phyloP scores from a whole-genome alignment of 2,888 invertebrate species.

The Metallyticus violacea region DNA sequence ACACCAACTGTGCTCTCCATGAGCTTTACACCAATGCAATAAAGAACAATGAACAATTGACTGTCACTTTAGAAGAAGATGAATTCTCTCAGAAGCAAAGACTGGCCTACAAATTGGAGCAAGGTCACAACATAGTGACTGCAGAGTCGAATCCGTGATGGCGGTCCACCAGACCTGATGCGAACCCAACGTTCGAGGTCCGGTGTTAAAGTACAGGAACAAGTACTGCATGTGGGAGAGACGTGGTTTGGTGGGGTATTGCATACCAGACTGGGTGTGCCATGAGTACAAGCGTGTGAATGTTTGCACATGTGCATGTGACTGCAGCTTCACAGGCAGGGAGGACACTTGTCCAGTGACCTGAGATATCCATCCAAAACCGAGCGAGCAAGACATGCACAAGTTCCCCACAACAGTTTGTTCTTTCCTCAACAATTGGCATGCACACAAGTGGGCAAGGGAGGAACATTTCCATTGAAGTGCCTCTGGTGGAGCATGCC shows the following conservation, averaged over 20 bases:
- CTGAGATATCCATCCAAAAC: slow-evolving; percentile 23
- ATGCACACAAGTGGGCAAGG: slow-evolving; percentile 28
- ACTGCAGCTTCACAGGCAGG: slow-evolving; percentile 7
- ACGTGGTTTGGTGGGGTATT: slow-evolving; percentile 48
- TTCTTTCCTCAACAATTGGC: slow-evolving; percentile 40
- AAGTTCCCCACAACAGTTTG: slow-evolving; percentile 30
- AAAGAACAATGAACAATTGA: slow-evolving; percentile 97
- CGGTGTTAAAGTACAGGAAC: slow-evolving; percentile 48
- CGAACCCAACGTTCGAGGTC: slow-evolving; percentile 41
- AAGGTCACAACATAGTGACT: slow-evolving; percentile 93
- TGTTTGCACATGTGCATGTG: slow-evolving; percentile 43
- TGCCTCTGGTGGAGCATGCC: slow-evolving; percentile 36
- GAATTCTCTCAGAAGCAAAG: slow-evolving; percentile 97
- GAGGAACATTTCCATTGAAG: slow-evolving; percentile 40
- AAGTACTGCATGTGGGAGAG: neutral
- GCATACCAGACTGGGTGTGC: slow-evolving; percentile 30
- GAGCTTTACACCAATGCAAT: slow-evolving; percentile 95
- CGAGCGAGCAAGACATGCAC: slow-evolving; percentile 4
- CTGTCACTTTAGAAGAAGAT: slow-evolving; percentile 94
- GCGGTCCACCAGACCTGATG: slow-evolving; percentile 40
- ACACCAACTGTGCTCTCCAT: slow-evolving; percentile 93
- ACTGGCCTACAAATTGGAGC: slow-evolving; percentile 93
- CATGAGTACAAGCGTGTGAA: slow-evolving; percentile 43
- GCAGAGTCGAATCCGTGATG: slow-evolving; percentile 74
- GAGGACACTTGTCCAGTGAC: slow-evolving; percentile 11